phyloP scores from a whole-genome alignment of 2,113 vertebrate genomes.

The Catharus minimus region DNA sequence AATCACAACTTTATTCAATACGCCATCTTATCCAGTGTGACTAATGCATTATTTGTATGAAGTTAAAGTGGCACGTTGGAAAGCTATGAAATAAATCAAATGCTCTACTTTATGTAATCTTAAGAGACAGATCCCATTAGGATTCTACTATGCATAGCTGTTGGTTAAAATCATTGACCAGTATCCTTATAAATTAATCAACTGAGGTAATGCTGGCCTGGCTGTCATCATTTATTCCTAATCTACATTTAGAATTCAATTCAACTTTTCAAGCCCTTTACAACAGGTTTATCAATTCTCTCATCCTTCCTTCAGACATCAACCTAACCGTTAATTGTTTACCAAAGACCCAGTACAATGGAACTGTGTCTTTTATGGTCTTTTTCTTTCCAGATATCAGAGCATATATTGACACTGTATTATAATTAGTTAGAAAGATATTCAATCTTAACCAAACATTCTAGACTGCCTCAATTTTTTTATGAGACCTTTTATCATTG shows the following conservation, averaged over 20 bases:
- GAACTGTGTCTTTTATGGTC: constrained; percentile 6
- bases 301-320: constrained; percentile 36
- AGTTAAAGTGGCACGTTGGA: constrained; percentile 75
- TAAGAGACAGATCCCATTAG: constrained; percentile 80
- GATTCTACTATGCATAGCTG: constrained; percentile 71
- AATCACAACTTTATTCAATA: constrained; percentile 77
- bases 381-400: constrained; percentile 38
- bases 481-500: constrained; percentile 29
- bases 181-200: constrained; percentile 80
- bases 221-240: constrained; percentile 72
- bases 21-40: constrained; percentile 77
- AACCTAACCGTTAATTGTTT: constrained; percentile 10
- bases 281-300: constrained; percentile 68
- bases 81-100: constrained; percentile 81
- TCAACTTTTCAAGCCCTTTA: constrained; percentile 67
- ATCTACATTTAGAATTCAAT: constrained; percentile 76
- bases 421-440: constrained; percentile 51
- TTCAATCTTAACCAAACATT: constrained; percentile 51
- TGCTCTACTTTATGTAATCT: constrained; percentile 75
- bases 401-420: background rate
- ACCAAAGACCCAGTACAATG: constrained; percentile 22
- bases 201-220: constrained; percentile 69
- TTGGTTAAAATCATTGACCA: constrained; percentile 83
- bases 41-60: constrained; percentile 80
- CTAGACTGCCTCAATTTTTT: constrained; percentile 32